Evolutionary conservation across 2,113 vertebrate species (phyloP).

Genomic region (Thermophis baileyi): DNA sequence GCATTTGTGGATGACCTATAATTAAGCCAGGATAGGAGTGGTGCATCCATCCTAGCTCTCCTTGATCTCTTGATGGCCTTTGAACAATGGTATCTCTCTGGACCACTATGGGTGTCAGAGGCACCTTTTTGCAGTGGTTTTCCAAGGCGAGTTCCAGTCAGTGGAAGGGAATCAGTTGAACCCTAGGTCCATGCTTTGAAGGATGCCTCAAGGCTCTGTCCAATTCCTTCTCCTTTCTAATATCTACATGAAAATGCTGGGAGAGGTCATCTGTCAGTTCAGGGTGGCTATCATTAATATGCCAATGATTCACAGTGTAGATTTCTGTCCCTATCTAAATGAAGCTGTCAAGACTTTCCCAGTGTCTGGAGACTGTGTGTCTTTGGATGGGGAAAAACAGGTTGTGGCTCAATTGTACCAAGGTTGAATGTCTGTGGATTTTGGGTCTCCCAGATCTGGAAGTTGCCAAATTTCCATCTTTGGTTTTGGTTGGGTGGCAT

Average conservation of each 20-base stretch:
- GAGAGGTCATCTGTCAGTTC: neutral
- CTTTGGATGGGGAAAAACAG: neutral
- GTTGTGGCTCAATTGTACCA: neutral
- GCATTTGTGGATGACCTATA: neutral
- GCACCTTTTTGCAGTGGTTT: neutral
- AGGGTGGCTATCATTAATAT: neutral
- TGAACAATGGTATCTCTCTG: neutral
- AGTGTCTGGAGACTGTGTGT: neutral
- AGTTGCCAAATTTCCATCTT: neutral
- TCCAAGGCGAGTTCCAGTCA: neutral
- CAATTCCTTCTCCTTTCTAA: neutral
- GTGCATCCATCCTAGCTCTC: neutral
- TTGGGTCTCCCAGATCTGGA: neutral
- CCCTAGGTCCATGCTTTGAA: neutral
- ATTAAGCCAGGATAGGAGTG: neutral
- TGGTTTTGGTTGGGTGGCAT: neutral
- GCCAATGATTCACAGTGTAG: neutral
- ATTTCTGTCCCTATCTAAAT: neutral
- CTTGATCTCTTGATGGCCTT: neutral
- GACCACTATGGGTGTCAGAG: neutral
- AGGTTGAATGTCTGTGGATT: neutral
- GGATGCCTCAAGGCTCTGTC: neutral
- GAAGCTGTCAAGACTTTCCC: neutral
- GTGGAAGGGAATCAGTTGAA: neutral
- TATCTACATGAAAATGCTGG: neutral